A percentile compares a stretch with the other conserved stretches of the same genome.
Evolutionary conservation across 2,797 vertebrate genomes (phyloP).

Genomic region (Chrysocyon brachyurus): DNA sequence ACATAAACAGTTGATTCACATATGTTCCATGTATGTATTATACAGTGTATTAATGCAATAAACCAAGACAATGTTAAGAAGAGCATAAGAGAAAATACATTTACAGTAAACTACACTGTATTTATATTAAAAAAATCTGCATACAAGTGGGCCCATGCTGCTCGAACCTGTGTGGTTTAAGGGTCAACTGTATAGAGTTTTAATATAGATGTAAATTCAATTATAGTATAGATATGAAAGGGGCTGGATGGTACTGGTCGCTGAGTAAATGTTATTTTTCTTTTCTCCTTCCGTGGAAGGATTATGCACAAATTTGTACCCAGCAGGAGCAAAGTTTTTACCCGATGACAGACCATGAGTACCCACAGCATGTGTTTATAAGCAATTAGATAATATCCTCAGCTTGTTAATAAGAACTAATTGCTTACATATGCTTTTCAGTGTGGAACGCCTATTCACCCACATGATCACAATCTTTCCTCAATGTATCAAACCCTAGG

Average conservation of each 20-base stretch:
- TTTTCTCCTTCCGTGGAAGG: not conserved
- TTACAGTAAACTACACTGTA: not conserved
- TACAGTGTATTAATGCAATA: not conserved
- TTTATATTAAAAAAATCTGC: not conserved
- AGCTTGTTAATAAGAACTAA: conserved; percentile 46
- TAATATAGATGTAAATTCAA: not conserved
- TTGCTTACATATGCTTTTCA: conserved; percentile 22
- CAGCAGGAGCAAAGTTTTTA: conserved; percentile 32
- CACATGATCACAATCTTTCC: not conserved
- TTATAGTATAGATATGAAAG: not conserved
- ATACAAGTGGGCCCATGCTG: not conserved
- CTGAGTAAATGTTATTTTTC: not conserved
- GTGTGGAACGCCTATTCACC: conserved; percentile 24
- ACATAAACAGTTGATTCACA: not conserved
- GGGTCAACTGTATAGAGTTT: not conserved
- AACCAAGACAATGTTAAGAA: not conserved
- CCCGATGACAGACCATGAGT: not conserved
- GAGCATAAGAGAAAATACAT: not conserved
- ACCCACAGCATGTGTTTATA: conserved; percentile 48
- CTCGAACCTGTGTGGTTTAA: not conserved
- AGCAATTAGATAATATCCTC: conserved; percentile 46
- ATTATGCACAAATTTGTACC: not conserved
- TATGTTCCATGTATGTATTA: not conserved
- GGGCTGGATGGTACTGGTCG: not conserved
- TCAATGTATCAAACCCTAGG: not conserved